phyloP scores from a whole-genome alignment of 1,140 invertebrate genomes.

The Wasmannia auropunctata region DNA sequence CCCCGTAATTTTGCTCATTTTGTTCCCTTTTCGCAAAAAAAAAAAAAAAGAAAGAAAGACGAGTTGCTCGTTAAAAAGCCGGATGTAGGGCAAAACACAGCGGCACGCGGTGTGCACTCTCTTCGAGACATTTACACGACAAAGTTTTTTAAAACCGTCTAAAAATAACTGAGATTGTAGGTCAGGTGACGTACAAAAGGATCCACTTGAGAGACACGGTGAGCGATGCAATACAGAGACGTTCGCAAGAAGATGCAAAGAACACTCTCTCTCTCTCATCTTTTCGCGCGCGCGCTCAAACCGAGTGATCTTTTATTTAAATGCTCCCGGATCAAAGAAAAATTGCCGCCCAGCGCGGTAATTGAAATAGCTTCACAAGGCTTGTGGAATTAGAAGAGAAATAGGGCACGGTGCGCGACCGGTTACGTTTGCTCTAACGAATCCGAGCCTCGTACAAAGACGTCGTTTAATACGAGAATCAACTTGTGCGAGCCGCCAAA shows the following conservation, averaged over 20 bases:
- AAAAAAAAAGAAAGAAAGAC: too few relatives aligned
- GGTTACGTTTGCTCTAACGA: conserved; percentile 9
- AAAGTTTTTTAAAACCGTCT: conserved; percentile 68
- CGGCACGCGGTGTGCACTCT: conserved; percentile 15
- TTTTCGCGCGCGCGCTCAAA: background rate
- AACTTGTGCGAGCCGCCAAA: background rate
- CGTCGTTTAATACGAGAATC: background rate
- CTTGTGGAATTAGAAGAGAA: conserved; percentile 33
- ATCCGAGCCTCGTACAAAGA: background rate
- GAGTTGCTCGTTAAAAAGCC: conserved; percentile 59
- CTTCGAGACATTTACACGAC: conserved; percentile 52
- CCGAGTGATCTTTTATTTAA: conserved; percentile 62
- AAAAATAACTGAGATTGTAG: conserved; percentile 76
- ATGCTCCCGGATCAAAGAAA: conserved; percentile 44
- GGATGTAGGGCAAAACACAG: conserved; percentile 50
- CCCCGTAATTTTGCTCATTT: background rate
- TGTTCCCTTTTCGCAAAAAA: conserved; percentile 14
- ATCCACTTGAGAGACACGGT: background rate
- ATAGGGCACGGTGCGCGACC: conserved; percentile 2
- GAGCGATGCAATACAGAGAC: conserved; percentile 22
- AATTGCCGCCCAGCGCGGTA: conserved; percentile 24
- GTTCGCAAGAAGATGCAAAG: conserved; percentile 48
- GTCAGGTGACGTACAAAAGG: conserved; percentile 72
- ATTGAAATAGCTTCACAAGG: conserved; percentile 15
- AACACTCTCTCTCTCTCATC: conserved; percentile 11